Conservation (phyloP, 2,888 invertebrate species). For the Harpalus rubripes region DNA sequence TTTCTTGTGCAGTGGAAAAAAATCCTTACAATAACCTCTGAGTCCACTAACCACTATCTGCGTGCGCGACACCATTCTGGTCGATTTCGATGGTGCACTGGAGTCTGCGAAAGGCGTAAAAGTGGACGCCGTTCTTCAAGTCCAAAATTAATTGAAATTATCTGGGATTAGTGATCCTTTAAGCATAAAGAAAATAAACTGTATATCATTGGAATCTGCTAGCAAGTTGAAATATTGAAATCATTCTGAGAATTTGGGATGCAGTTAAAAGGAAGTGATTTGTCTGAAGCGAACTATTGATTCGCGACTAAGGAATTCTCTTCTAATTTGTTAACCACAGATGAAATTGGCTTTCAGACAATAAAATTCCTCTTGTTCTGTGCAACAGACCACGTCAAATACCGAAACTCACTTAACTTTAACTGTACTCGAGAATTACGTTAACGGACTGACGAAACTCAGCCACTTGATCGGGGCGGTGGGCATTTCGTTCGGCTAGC, state of each 20-base stretch:
- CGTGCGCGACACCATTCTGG: too few relatives aligned
- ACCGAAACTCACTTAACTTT: slow-evolving; percentile 14
- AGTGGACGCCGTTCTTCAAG: not conserved
- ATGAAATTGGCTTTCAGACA: not conserved
- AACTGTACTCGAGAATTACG: slow-evolving; percentile 3
- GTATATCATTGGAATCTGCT: too few relatives aligned
- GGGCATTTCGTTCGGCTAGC: not conserved
- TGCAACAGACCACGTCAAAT: slow-evolving; percentile 3
- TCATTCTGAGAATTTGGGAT: too few relatives aligned
- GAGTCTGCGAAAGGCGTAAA: not conserved
- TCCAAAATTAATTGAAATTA: not conserved
- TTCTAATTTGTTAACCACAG: slow-evolving; percentile 4
- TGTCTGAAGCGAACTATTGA: too few relatives aligned
- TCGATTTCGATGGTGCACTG: too few relatives aligned
- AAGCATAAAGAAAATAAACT: too few relatives aligned
- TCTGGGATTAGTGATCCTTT: too few relatives aligned
- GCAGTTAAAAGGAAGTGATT: too few relatives aligned
- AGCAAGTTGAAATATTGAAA: too few relatives aligned
- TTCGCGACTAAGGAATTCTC: not conserved
- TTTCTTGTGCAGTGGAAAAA: too few relatives aligned
- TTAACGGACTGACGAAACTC: slow-evolving; percentile 11
- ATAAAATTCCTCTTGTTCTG: slow-evolving; percentile 9
- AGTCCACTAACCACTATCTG: too few relatives aligned
- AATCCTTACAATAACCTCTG: too few relatives aligned
- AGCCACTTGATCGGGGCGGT: not conserved